Conservation (phyloP, 2,113 vertebrate species). For the Chloroceryle aenea region DNA sequence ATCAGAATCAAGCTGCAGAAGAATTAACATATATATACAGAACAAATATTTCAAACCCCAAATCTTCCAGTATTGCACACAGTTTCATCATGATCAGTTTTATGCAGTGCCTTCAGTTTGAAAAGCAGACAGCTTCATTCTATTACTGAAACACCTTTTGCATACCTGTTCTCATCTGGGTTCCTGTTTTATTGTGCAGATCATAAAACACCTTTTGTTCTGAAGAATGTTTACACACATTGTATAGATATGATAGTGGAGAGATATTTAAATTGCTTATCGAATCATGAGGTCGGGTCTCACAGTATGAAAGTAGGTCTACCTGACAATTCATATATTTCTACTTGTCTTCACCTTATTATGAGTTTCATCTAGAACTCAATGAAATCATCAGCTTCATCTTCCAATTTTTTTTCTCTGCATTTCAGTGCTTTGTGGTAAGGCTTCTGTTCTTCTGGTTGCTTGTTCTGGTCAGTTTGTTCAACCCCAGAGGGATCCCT, state of each 20-base stretch:
- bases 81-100: background rate
- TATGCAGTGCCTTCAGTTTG: background rate
- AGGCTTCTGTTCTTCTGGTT: background rate
- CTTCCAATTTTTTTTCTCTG: background rate
- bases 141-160: background rate
- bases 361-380: background rate
- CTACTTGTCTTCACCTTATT: background rate
- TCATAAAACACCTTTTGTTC: constrained; percentile 3
- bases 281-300: background rate
- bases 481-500: background rate
- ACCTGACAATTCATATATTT: background rate
- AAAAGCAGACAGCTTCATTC: background rate
- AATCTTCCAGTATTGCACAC: background rate
- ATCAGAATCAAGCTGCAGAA: background rate
- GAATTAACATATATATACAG: background rate
- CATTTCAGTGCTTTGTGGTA: background rate
- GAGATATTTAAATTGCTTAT: background rate
- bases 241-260: background rate
- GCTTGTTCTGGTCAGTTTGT: background rate
- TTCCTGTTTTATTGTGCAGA: background rate
- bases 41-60: background rate
- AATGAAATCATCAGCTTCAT: background rate
- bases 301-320: background rate
- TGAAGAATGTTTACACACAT: background rate
- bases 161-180: background rate